A percentile compares a stretch with the other conserved stretches of the same genome.
Evolutionary conservation across 2,113 vertebrate species (phyloP).

Genomic region (Oryzias woworae): DNA sequence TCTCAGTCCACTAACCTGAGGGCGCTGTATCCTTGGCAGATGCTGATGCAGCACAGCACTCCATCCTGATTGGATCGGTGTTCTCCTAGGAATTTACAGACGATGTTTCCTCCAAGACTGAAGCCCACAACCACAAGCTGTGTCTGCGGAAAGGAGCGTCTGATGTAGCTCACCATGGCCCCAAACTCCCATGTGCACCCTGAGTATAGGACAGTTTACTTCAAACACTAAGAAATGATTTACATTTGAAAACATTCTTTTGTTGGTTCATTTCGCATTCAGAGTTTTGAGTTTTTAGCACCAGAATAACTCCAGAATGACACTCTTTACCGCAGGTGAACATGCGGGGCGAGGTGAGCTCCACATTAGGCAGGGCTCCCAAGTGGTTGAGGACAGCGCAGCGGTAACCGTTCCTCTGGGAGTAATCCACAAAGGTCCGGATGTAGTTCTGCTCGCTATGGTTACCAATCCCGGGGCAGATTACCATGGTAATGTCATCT

Average conservation of each 20-base stretch:
- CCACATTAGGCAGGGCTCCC: constrained; percentile 89
- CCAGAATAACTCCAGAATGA: background rate
- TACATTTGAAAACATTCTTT: too few relatives aligned
- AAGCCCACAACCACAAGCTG: constrained; percentile 88
- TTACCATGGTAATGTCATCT: constrained; percentile 96
- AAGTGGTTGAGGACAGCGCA: constrained; percentile 95
- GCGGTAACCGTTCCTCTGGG: constrained; percentile 92
- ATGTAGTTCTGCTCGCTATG: constrained; percentile 98
- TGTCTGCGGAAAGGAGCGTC: constrained; percentile 81
- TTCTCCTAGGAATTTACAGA: constrained; percentile 92
- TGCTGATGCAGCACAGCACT: constrained; percentile 88
- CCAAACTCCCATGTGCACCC: constrained; percentile 93
- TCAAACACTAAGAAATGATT: background rate
- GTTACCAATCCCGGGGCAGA: constrained; percentile 97
- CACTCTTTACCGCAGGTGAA: constrained; percentile 89
- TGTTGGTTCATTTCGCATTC: too few relatives aligned
- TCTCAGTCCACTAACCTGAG: constrained; percentile 78
- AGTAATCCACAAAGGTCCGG: constrained; percentile 94
- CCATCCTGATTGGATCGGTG: constrained; percentile 85
- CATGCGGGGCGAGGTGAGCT: constrained; percentile 95
- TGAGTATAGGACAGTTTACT: constrained; percentile 31
- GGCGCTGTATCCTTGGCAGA: constrained; percentile 91
- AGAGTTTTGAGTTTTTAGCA: too few relatives aligned
- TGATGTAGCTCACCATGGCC: constrained; percentile 89
- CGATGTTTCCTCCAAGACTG: constrained; percentile 92